Percentiles rank a stretch among this genome's conserved stretches.
Evolutionary conservation across 2,888 invertebrate species (phyloP).

Genomic region (Diarsia dahlii): DNA sequence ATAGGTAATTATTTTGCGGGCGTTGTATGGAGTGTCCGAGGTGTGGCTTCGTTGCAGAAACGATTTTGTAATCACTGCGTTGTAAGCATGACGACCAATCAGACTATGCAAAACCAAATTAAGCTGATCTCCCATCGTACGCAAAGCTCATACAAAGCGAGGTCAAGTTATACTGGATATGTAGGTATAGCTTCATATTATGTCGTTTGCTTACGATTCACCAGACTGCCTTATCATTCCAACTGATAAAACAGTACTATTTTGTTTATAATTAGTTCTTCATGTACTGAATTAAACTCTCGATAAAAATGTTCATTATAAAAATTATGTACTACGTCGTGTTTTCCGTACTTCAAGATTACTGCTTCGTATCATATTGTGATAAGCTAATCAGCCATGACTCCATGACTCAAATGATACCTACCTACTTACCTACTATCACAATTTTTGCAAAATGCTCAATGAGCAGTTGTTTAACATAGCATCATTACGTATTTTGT

Average conservation of each 20-base stretch:
- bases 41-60: too few species aligned
- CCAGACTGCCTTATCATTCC: conserved; percentile 40
- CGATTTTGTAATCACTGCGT: conserved; percentile 4
- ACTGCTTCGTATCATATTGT: conserved; percentile 31
- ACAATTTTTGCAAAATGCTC: conserved; percentile 9
- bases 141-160: too few species aligned
- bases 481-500: background rate
- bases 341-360: conserved; percentile 38
- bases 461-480: background rate
- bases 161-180: too few species aligned
- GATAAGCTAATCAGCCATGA: conserved; percentile 56
- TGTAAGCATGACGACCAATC: too few species aligned
- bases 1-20: too few species aligned
- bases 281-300: conserved; percentile 32
- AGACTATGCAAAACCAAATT: too few species aligned
- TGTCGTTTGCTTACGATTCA: background rate
- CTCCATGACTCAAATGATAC: conserved; percentile 33
- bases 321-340: conserved; percentile 29
- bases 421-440: too few species aligned
- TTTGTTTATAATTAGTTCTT: conserved; percentile 14
- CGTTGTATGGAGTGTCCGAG: too few species aligned
- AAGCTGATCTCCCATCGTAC: too few species aligned
- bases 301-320: background rate
- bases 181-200: too few species aligned
- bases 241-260: conserved; percentile 36